Conservation (phyloP, 2,888 invertebrate genomes). For the Campoletis raptor region DNA sequence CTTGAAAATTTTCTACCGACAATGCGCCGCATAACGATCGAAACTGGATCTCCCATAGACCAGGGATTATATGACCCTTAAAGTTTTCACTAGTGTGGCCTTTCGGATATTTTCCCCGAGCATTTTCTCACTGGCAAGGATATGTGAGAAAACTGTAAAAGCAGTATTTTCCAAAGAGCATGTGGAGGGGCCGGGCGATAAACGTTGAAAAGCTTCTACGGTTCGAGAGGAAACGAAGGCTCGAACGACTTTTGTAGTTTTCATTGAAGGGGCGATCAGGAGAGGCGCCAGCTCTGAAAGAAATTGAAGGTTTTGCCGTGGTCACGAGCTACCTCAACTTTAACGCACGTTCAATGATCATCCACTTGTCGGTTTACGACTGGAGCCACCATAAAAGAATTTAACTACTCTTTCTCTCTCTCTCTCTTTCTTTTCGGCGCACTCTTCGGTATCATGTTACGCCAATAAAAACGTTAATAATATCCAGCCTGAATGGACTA, state of each 20-base stretch:
- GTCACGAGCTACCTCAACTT: constrained; percentile 67
- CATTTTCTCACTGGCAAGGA: constrained; percentile 15
- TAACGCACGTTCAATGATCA: constrained; percentile 78
- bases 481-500: constrained; percentile 67
- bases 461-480: constrained; percentile 70
- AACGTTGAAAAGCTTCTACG: constrained; percentile 68
- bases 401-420: constrained; percentile 58
- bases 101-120: constrained; percentile 51
- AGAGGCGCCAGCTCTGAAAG: constrained; percentile 42
- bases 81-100: constrained; percentile 24
- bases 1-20: constrained; percentile 10
- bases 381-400: constrained; percentile 68
- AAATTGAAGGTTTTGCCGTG: constrained; percentile 44
- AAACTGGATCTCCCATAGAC: constrained; percentile 43
- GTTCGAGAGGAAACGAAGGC: constrained; percentile 56
- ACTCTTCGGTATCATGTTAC: constrained; percentile 58
- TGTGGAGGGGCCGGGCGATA: constrained; percentile 53
- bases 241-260: constrained; percentile 76
- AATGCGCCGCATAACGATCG: constrained; percentile 40
- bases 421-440: constrained; percentile 19
- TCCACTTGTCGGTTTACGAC: constrained; percentile 79
- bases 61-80: constrained; percentile 27
- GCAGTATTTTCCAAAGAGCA: constrained; percentile 57
- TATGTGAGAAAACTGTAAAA: constrained; percentile 73
- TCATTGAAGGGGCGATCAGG: constrained; percentile 73